Evolutionary conservation across 2,113 vertebrate genomes (phyloP).

Genomic region (Tautogolabrus adspersus): DNA sequence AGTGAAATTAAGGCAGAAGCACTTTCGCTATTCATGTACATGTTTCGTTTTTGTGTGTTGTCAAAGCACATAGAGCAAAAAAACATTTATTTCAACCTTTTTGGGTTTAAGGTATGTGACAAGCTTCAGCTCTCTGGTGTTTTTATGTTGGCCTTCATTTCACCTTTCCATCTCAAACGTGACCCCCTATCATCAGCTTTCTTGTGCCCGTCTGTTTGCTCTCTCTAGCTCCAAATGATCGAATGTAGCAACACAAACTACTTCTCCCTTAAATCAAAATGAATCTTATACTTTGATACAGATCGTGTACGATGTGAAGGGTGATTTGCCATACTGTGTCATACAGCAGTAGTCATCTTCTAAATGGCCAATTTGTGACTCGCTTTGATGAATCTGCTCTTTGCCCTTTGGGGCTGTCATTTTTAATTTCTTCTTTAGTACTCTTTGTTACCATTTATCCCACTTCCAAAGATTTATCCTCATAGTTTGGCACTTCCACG

Average conservation of each 20-base stretch:
- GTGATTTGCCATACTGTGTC: slow-evolving; percentile 37
- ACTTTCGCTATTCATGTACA: background rate
- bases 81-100: background rate
- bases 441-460: slow-evolving; percentile 3
- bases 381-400: slow-evolving; percentile 24
- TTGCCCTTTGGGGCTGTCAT: slow-evolving; percentile 17
- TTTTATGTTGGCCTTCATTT: background rate
- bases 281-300: slow-evolving; percentile 37
- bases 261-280: slow-evolving; percentile 10
- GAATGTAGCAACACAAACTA: slow-evolving; percentile 19
- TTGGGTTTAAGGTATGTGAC: slow-evolving; percentile 17
- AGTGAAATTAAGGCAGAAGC: slow-evolving; percentile 21
- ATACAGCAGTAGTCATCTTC: slow-evolving; percentile 17
- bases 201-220: background rate
- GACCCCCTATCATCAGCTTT: background rate
- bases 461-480: slow-evolving; percentile 16
- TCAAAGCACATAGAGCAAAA: background rate
- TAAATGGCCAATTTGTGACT: slow-evolving; percentile 55
- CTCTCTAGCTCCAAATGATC: slow-evolving; percentile 27
- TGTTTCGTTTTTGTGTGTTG: background rate
- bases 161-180: slow-evolving; percentile 13
- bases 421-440: slow-evolving; percentile 31
- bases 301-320: slow-evolving; percentile 49
- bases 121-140: background rate
- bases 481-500: background rate